Base-by-base conservation (phyloP, 2,888 invertebrate genomes). In the Xestobium rufovillosum region DNA sequence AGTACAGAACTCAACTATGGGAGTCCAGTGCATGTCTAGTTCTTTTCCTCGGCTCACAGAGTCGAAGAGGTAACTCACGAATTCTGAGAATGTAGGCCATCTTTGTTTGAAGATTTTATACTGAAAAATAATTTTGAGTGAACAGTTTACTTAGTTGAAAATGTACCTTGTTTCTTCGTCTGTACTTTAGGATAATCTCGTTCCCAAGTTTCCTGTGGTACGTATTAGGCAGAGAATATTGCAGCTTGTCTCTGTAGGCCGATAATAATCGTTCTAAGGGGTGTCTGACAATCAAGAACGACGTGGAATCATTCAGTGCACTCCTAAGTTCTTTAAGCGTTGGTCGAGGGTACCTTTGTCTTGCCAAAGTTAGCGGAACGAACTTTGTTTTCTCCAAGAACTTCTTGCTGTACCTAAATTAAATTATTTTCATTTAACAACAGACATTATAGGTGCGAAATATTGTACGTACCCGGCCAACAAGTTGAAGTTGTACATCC, bases 401-500 rank as follows among this genome's bases (percentile, higher is more conserved):
- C 34, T 76, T 75, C 6, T 83, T 78, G 39, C 80, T 76, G 63
- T 87, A 86, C 52, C 76, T 73, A 52, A 29, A 59, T 49, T 39
- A 33, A 39, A 19, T 8, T 8, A n/a, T 8, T 8, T 8, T 8
- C 8, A 4, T 28, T 26, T 27, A n/a, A 8, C n/a, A 10, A n/a
- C 6, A 26, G 4, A 10, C 6, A 4, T n/a, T 14, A 6, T 33
- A 13, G 9, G 4, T 33, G 8, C 13, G 9, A n/a, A 14, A 4
- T 16, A 17, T 12, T 31, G 14, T 16, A 41, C 55, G 57, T 65
- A 73, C 66, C 88, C 88, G 4, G 87, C 87, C 64, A 89, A 76
- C 34, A 86, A 67, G 64, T 88, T 87, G 66, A 89, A 88, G 66
- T 88, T 88, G 66, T 87, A 87, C 82, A 89, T 86, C 88, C 89